phyloP scores from a whole-genome alignment of 2,888 invertebrate genomes.

The Candidula unifasciata region DNA sequence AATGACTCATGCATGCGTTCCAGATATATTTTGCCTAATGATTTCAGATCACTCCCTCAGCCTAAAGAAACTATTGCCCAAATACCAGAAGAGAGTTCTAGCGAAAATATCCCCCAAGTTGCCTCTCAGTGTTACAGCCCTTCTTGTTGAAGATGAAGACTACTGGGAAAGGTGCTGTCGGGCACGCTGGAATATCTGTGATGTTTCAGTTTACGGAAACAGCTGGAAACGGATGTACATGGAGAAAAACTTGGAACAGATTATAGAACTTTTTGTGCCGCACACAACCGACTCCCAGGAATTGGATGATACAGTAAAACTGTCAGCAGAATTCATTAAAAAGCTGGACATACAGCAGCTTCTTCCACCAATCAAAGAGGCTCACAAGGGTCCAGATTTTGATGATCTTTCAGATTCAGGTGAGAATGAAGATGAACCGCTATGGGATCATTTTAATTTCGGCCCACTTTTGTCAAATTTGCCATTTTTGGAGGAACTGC shows the following conservation, averaged over 20 bases:
- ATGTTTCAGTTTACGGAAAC: conserved; percentile 73
- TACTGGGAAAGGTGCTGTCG: conserved; percentile 78
- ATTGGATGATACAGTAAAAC: conserved; percentile 71
- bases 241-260: conserved; percentile 76
- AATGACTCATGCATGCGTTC: too few relatives aligned
- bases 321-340: conserved; percentile 75
- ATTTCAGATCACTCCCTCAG: conserved; percentile 75
- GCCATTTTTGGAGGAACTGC: conserved; percentile 75
- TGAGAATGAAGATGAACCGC: conserved; percentile 75
- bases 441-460: conserved; percentile 78
- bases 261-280: conserved; percentile 77
- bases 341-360: conserved; percentile 75
- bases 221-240: conserved; percentile 78
- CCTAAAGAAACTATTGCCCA: conserved; percentile 71
- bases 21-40: too few relatives aligned
- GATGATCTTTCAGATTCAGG: conserved; percentile 75
- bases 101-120: conserved; percentile 74
- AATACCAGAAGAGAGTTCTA: conserved; percentile 75
- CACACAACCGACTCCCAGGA: conserved; percentile 73
- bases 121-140: conserved; percentile 77
- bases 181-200: conserved; percentile 76
- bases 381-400: conserved; percentile 73
- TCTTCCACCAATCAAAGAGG: conserved; percentile 76
- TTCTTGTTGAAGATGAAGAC: conserved; percentile 76
- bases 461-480: conserved; percentile 72